Base-by-base conservation (phyloP, 92 coral and sea anemone genomes). In the Epizoanthus ramosus region DNA sequence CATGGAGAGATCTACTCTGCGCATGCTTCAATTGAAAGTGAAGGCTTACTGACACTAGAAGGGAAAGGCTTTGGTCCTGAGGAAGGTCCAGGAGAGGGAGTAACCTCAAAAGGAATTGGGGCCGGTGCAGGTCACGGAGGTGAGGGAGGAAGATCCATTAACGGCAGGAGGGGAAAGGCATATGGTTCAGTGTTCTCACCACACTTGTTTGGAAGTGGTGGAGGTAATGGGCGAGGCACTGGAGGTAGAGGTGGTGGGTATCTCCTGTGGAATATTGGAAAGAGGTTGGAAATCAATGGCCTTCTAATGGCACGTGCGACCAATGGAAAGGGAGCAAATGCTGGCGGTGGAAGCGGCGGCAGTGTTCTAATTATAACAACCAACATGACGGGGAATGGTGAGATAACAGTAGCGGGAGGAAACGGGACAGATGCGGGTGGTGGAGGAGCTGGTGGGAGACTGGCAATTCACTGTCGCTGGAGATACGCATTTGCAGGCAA, bases 281-380 rank as follows among this genome's bases (percentile, higher is more conserved):
- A 71, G 35, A 67, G 43, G 41, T 57, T 90, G 39, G 88, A 90
- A 58, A 72, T 86, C 56, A 90, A 90, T 76, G 93, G 93, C 3
- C 56, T 86, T 47, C 24, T 90, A 23, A 72, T 84, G 37, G 89
- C 89, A 13, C 80, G 86, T 60, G 93, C 90, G 31, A 31, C 79
- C 33, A 71, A 83, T 54, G 93, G 93, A 25, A 83, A 68, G 50
- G 93, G 93, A 24, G 39, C 61, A 18, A 65, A 90, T 58, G 72
- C 93, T 9, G 93, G 93, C 61, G 93, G 93, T 37, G 93, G 93
- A 7, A 90, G 93, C 63, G 93, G 93, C 3, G 93, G 93, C 17
- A 86, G 93, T 79, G 80, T 90, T 24, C 25, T 90, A 21, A 90
- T 90, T 18, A 71, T 61, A 85, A 74, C 90, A 13, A 90, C 93